These are phyloP conservation scores for Macaca fascicularis DNA, from an alignment of 2,113 vertebrate genomes.

Conservation along the genomic window T2T-MFA8v1.1 NC_088381.1:107935501-107936000, in stretches of 20 bases:
- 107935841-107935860: conserved; percentile 42
- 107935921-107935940: conserved; percentile 1
- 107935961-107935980: not conserved
- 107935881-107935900: conserved; percentile 33
- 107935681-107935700: conserved; percentile 40
- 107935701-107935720: not conserved
- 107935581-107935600: not conserved
- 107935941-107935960: not conserved
- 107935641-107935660: not conserved
- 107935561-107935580: not conserved
- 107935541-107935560: not conserved
- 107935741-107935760: not conserved
- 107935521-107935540: not conserved
- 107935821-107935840: conserved; percentile 42
- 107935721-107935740: not conserved
- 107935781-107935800: conserved; percentile 45
- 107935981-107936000: conserved; percentile 26
- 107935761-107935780: conserved; percentile 23
- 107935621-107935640: conserved; percentile 24
- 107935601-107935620: not conserved
- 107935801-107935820: conserved; percentile 54
- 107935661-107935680: conserved; percentile 32
- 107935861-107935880: conserved; percentile 57
- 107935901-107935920: conserved; percentile 46
- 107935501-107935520: not conserved